phyloP scores from a whole-genome alignment of 2,888 invertebrate species.

The Coremacera marginata region DNA sequence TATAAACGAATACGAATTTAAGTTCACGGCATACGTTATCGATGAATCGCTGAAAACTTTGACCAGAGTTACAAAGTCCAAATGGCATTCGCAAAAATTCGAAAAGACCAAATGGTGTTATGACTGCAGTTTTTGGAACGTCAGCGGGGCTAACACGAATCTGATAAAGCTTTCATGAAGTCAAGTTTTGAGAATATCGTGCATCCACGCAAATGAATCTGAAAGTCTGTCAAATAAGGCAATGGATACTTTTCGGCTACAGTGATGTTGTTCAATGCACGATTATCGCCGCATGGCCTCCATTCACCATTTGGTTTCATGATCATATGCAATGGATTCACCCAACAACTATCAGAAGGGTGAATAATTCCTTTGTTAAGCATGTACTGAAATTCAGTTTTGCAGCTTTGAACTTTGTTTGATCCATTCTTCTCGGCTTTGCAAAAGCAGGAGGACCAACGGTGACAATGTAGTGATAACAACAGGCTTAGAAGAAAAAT shows the following conservation, averaged over 20 bases:
- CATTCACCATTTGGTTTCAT: too few relatives aligned
- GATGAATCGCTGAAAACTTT: background rate
- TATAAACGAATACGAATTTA: conserved; percentile 1
- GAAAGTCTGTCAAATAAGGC: conserved; percentile 56
- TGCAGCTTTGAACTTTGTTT: conserved; percentile 39
- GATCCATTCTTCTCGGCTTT: conserved; percentile 26
- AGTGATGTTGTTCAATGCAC: conserved; percentile 54
- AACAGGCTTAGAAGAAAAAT: too few relatives aligned
- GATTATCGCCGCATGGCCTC: conserved; percentile 56
- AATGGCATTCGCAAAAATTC: conserved; percentile 55
- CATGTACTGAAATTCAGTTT: conserved; percentile 39
- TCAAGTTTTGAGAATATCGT: conserved; percentile 39
- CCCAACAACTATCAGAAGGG: conserved; percentile 64
- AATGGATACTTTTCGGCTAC: conserved; percentile 62
- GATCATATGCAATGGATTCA: conserved; percentile 63
- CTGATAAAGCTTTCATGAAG: conserved; percentile 36
- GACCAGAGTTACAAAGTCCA: conserved; percentile 37
- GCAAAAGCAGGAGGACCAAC: conserved; percentile 34
- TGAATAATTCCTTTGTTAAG: conserved; percentile 60
- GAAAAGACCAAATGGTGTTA: conserved; percentile 33
- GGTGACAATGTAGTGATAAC: conserved; percentile 39
- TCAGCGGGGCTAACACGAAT: conserved; percentile 53
- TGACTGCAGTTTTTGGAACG: conserved; percentile 32
- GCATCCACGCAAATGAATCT: conserved; percentile 26
- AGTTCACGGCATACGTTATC: background rate